These are phyloP conservation scores for Osmerus eperlanus DNA, from an alignment of 2,113 vertebrate genomes.

Conservation along the genomic window DNA sequence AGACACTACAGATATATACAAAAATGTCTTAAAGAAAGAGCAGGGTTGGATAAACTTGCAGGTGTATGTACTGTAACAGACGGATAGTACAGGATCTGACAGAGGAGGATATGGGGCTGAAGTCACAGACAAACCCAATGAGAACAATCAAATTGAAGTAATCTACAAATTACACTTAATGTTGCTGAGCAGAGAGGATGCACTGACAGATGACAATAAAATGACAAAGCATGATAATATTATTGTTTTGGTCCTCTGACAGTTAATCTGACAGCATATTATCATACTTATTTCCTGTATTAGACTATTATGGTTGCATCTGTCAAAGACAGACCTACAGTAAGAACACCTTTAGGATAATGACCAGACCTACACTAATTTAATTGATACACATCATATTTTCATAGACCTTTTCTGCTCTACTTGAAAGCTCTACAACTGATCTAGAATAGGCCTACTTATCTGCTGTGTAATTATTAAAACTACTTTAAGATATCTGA, in stretches of 20 bases:
- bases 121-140: slow-evolving; percentile 50
- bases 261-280: slow-evolving; percentile 47
- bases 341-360: slow-evolving; percentile 41
- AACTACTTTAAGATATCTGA: slow-evolving; percentile 52
- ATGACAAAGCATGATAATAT: slow-evolving; percentile 60
- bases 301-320: slow-evolving; percentile 33
- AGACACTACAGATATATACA: slow-evolving; percentile 53
- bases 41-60: slow-evolving; percentile 54
- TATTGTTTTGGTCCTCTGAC: slow-evolving; percentile 70
- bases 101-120: slow-evolving; percentile 44
- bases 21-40: slow-evolving; percentile 48
- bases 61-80: slow-evolving; percentile 43
- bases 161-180: slow-evolving; percentile 49
- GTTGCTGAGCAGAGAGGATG: slow-evolving; percentile 47
- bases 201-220: slow-evolving; percentile 13
- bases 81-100: slow-evolving; percentile 40
- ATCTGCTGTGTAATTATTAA: slow-evolving; percentile 50
- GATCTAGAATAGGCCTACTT: slow-evolving; percentile 48
- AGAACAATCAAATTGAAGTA: slow-evolving; percentile 35
- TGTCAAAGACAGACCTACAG: slow-evolving; percentile 40
- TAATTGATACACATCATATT: slow-evolving; percentile 48
- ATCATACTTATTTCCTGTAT: slow-evolving; percentile 27
- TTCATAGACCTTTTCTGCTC: slow-evolving; percentile 33
- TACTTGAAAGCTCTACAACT: slow-evolving; percentile 45
- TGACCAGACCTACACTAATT: slow-evolving; percentile 56